phyloP scores from a whole-genome alignment of 2,797 vertebrate species.

The Pelobates cultripes region DNA sequence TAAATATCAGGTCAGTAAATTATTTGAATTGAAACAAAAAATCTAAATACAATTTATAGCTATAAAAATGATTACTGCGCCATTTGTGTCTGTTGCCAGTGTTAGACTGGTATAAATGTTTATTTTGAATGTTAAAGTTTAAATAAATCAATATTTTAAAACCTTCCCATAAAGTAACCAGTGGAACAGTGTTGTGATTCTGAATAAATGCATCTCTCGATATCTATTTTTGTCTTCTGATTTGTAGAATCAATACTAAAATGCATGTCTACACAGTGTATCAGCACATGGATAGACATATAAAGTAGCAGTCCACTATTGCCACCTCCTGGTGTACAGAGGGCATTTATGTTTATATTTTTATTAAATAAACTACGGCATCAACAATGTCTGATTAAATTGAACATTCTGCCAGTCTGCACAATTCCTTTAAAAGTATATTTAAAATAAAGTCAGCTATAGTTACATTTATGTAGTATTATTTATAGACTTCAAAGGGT shows the following conservation, averaged over 20 bases:
- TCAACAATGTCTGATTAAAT: slow-evolving; percentile 45
- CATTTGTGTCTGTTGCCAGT: no score
- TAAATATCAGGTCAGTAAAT: no score
- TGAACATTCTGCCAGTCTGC: slow-evolving; percentile 7
- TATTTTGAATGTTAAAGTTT: no score
- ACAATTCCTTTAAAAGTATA: slow-evolving; percentile 21
- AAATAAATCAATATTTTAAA: no score
- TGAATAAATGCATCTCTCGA: neutral
- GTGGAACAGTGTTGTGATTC: no score
- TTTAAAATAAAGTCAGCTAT: slow-evolving; percentile 26
- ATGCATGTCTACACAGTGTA: slow-evolving; percentile 13
- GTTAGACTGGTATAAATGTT: no score
- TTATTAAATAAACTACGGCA: slow-evolving; percentile 10
- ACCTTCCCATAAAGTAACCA: no score
- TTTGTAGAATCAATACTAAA: slow-evolving; percentile 35
- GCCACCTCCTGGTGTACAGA: slow-evolving; percentile 48
- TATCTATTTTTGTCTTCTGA: slow-evolving; percentile 14
- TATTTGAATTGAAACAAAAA: no score
- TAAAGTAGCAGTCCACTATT: slow-evolving; percentile 38
- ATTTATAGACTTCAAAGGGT: slow-evolving; percentile 41
- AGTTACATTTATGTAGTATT: slow-evolving; percentile 19
- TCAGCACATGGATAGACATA: slow-evolving; percentile 9
- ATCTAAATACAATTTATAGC: no score
- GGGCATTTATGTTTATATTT: slow-evolving; percentile 13
- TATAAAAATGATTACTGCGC: no score